These are phyloP conservation scores for Atopsyche davidsoni DNA, from an alignment of 1,140 invertebrate species.

Conservation along the genomic window DNA sequence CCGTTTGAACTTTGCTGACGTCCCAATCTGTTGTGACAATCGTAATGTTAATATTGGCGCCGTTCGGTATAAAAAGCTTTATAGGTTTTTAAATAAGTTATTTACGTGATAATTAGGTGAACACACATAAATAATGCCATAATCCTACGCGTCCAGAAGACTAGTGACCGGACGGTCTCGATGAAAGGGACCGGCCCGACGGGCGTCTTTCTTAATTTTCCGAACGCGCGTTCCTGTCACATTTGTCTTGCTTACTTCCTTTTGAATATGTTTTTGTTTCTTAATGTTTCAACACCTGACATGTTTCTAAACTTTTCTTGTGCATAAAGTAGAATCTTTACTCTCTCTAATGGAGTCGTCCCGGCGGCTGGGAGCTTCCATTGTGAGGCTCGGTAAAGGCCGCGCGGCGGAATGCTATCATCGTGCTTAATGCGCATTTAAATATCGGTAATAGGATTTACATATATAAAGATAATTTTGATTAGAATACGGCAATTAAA, in stretches of 20 bases:
- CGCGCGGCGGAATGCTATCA: too few species aligned
- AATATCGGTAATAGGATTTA: too few species aligned
- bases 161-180: too few species aligned
- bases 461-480: too few species aligned
- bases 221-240: conserved; percentile 20
- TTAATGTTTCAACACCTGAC: conserved; percentile 26
- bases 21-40: conserved; percentile 24
- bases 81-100: conserved; percentile 15
- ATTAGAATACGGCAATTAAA: too few species aligned
- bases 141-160: conserved; percentile 1
- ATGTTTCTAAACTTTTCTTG: conserved; percentile 11
- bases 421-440: too few species aligned
- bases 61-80: conserved; percentile 15
- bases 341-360: too few species aligned
- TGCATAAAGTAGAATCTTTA: too few species aligned
- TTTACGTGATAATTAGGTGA: conserved; percentile 14
- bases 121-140: conserved; percentile 16
- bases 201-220: conserved; percentile 18
- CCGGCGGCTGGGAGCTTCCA: too few species aligned
- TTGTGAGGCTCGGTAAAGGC: too few species aligned
- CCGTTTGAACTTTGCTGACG: conserved; percentile 14
- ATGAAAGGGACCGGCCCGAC: too few species aligned
- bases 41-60: conserved; percentile 22
- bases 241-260: conserved; percentile 14
- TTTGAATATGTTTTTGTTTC: conserved; percentile 17